These are phyloP conservation scores for Xiphorhynchus elegans DNA, from an alignment of 2,113 vertebrate genomes.

Conservation along the genomic window DNA sequence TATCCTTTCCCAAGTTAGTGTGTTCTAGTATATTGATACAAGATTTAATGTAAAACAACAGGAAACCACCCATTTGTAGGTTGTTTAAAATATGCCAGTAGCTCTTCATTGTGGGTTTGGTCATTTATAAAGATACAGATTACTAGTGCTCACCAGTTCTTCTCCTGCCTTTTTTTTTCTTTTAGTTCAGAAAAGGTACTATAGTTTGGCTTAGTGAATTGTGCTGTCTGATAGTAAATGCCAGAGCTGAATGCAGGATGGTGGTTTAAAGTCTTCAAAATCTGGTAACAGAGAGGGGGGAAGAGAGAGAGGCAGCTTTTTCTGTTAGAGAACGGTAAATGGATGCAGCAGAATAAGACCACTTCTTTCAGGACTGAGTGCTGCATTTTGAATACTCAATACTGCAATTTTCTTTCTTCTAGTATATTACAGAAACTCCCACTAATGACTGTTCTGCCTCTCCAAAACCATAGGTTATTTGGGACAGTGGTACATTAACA, in stretches of 20 bases:
- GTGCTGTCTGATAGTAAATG: background rate
- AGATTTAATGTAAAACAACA: background rate
- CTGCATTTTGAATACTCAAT: background rate
- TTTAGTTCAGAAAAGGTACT: background rate
- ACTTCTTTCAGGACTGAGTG: background rate
- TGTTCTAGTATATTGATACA: background rate
- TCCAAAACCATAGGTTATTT: background rate
- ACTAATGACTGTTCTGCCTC: background rate
- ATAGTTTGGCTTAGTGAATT: background rate
- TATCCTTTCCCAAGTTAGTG: background rate
- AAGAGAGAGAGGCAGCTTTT: background rate
- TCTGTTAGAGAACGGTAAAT: background rate
- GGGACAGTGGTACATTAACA: background rate
- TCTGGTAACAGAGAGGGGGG: background rate
- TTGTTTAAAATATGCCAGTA: background rate
- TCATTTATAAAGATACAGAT: background rate
- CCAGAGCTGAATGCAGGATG: background rate
- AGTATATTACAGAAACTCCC: background rate
- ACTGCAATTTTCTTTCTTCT: background rate
- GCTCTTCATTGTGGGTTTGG: background rate
- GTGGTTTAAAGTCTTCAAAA: background rate
- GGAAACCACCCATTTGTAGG: background rate
- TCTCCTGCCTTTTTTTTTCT: background rate
- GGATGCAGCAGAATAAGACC: background rate
- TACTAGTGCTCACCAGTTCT: background rate